Conservation (phyloP, 2,113 vertebrate genomes). For the Anas platyrhynchos region DNA sequence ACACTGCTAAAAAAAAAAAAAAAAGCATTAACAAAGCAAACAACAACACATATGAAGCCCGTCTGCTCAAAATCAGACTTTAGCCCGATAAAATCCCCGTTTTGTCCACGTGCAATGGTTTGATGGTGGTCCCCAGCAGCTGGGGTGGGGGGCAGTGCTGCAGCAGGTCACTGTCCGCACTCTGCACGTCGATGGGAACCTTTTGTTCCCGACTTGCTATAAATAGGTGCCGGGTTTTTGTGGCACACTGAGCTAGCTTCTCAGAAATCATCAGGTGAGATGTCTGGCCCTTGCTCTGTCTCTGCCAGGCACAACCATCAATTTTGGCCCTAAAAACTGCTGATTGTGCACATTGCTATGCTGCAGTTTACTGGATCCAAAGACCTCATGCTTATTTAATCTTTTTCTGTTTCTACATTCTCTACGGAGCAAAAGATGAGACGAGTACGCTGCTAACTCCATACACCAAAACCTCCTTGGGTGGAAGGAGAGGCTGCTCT, state of each 20-base stretch:
- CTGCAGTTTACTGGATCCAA: neutral
- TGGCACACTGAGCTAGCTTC: neutral
- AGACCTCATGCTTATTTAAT: neutral
- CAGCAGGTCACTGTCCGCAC: neutral
- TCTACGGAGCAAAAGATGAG: neutral
- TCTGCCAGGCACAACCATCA: neutral
- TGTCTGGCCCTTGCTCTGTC: neutral
- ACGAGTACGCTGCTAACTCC: neutral
- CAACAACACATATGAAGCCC: too few relatives aligned
- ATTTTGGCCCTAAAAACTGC: neutral
- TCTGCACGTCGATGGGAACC: neutral
- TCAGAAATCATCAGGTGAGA: neutral
- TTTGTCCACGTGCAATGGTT: neutral
- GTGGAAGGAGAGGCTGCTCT: neutral
- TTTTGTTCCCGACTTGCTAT: neutral
- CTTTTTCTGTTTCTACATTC: neutral
- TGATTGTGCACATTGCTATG: neutral
- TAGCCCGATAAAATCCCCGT: fast-evolving
- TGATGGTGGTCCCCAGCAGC: neutral
- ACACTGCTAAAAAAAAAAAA: neutral
- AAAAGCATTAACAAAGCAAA: too few relatives aligned
- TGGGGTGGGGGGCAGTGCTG: neutral
- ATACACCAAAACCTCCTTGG: neutral
- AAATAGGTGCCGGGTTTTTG: neutral
- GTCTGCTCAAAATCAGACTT: neutral